A percentile compares a stretch with the other conserved stretches of the same genome.
Evolutionary conservation across 2,113 vertebrate genomes (phyloP).

Genomic region (Dicrurus megarhynchus): DNA sequence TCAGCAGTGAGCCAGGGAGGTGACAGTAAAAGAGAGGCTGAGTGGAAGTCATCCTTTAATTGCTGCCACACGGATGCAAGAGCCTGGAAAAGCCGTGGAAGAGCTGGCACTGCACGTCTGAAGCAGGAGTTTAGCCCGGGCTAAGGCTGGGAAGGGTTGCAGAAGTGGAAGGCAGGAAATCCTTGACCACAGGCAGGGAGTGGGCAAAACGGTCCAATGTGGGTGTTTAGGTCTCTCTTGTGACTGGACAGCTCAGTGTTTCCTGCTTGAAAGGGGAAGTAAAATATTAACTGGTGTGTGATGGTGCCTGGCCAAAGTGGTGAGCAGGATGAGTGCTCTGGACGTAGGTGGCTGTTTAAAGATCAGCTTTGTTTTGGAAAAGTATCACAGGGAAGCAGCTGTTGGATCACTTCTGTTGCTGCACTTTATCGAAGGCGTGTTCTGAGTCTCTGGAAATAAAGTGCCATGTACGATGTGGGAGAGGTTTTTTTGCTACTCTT

Average conservation of each 20-base stretch:
- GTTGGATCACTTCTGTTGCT: neutral
- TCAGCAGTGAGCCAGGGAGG: neutral
- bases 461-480: accelerated
- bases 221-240: neutral
- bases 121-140: neutral
- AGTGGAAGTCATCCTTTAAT: neutral
- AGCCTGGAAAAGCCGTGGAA: neutral
- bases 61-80: neutral
- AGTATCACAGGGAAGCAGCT: neutral
- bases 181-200: neutral
- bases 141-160: accelerated
- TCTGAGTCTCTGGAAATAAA: neutral
- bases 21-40: neutral
- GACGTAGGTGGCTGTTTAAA: neutral
- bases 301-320: neutral
- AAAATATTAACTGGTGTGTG: neutral
- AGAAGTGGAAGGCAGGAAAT: neutral
- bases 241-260: neutral
- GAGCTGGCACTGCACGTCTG: neutral
- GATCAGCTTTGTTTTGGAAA: neutral
- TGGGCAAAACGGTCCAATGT: neutral
- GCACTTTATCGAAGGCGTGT: neutral
- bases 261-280: neutral
- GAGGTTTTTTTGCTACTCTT: neutral
- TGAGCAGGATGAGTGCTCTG: neutral